These are phyloP conservation scores for Lepidurus packardi DNA, from an alignment of 1,140 invertebrate species.

Conservation along the genomic window DNA sequence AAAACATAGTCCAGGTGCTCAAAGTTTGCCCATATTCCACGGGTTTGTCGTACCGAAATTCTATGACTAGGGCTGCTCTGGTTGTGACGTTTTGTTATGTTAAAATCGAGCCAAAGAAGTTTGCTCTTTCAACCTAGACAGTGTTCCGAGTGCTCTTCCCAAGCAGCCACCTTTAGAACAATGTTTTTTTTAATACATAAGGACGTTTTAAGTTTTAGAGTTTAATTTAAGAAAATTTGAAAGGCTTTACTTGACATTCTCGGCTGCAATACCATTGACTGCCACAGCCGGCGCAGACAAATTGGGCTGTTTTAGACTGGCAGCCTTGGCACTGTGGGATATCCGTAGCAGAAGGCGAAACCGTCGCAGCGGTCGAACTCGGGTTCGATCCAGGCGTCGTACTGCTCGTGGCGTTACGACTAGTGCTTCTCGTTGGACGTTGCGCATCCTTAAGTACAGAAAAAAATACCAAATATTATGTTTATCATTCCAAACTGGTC, in stretches of 20 bases:
- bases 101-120: not conserved
- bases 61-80: constrained; percentile 1
- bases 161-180: constrained; percentile 60
- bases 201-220: not conserved
- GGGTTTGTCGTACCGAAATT: not conserved
- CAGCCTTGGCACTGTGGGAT: constrained; percentile 73
- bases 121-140: constrained; percentile 57
- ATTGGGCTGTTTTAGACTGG: constrained; percentile 65
- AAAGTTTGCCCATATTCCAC: not conserved
- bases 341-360: constrained; percentile 31
- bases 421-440: constrained; percentile 9
- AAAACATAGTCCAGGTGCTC: not conserved
- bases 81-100: not conserved
- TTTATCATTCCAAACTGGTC: not conserved
- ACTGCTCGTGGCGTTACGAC: not conserved
- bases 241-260: constrained; percentile 67
- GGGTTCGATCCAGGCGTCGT: not conserved
- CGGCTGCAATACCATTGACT: constrained; percentile 86
- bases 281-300: constrained; percentile 76
- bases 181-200: not conserved
- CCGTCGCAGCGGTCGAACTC: constrained; percentile 17
- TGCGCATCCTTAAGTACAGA: not conserved
- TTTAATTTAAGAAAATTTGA: not conserved
- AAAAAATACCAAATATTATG: not conserved
- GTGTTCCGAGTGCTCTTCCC: constrained; percentile 78